Conservation (phyloP, 2,113 vertebrate species). For the Anhinga anhinga region DNA sequence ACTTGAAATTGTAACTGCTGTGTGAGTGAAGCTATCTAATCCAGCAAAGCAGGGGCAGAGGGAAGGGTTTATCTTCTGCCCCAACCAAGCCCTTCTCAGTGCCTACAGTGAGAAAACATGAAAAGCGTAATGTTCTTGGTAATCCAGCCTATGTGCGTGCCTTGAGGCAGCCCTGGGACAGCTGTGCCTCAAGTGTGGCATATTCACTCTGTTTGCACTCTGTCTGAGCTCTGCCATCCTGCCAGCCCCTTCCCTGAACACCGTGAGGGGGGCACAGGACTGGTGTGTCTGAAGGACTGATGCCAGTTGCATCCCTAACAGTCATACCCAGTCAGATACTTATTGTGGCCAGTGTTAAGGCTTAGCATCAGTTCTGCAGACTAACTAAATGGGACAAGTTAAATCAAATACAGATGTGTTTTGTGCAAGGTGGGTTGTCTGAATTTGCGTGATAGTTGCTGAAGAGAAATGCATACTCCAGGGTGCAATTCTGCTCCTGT, state of each 20-base stretch:
- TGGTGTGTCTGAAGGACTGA: background rate
- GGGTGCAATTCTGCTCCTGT: background rate
- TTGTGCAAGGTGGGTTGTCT: background rate
- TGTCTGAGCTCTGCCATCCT: background rate
- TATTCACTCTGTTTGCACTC: background rate
- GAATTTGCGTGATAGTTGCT: background rate
- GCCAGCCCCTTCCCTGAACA: rapidly evolving
- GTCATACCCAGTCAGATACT: background rate
- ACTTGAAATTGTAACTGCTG: background rate
- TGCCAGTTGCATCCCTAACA: background rate
- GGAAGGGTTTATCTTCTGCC: background rate
- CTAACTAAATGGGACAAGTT: background rate
- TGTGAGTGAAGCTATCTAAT: background rate
- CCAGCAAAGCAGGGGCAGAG: background rate
- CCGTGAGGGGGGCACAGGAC: background rate
- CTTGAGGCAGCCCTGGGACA: background rate
- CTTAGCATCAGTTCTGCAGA: background rate
- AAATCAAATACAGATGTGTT: background rate
- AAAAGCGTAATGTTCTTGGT: background rate
- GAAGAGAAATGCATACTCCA: background rate
- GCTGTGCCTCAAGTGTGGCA: rapidly evolving
- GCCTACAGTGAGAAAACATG: background rate
- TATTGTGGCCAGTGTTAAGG: background rate
- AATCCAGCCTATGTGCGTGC: rapidly evolving
- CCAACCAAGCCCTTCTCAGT: background rate